Evolutionary conservation across 2,113 vertebrate genomes (phyloP).

Genomic region (Xenopus borealis): DNA sequence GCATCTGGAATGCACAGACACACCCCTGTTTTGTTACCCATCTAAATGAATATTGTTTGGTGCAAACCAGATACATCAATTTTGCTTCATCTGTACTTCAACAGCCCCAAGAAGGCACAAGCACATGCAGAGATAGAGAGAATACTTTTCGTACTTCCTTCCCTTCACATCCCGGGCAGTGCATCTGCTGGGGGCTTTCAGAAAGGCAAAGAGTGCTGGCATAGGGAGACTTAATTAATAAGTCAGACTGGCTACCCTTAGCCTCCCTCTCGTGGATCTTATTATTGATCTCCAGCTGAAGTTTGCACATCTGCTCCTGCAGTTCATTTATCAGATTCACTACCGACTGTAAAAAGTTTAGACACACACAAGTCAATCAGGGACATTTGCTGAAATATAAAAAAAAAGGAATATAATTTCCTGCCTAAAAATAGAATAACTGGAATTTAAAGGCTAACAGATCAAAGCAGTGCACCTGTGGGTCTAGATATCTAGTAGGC

Average conservation of each 20-base stretch:
- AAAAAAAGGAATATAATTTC: constrained; percentile 22
- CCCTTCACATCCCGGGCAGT: constrained; percentile 66
- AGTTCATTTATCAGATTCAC: constrained; percentile 98
- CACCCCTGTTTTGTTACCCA: no score
- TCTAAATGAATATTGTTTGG: no score
- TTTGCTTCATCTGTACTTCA: background rate
- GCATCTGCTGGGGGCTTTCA: constrained; percentile 66
- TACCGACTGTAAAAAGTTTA: constrained; percentile 78
- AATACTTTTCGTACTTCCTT: constrained; percentile 80
- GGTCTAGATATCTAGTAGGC: no score
- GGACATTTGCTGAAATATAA: constrained; percentile 17
- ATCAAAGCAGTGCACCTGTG: no score
- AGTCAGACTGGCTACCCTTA: constrained; percentile 67
- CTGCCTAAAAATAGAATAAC: background rate
- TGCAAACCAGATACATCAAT: no score
- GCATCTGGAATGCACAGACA: no score
- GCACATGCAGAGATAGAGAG: constrained; percentile 60
- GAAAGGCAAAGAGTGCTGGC: constrained; percentile 55
- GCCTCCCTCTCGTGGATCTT: constrained; percentile 89
- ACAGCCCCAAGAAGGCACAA: constrained; percentile 46
- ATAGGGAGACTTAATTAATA: constrained; percentile 49
- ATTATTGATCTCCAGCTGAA: constrained; percentile 92
- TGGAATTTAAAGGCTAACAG: no score
- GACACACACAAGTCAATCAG: constrained; percentile 21
- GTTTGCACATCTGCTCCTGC: constrained; percentile 95